A percentile compares a stretch with the other conserved stretches of the same genome.
Conservation (phyloP, 2,888 invertebrate species). For the Macrophya annulata region DNA sequence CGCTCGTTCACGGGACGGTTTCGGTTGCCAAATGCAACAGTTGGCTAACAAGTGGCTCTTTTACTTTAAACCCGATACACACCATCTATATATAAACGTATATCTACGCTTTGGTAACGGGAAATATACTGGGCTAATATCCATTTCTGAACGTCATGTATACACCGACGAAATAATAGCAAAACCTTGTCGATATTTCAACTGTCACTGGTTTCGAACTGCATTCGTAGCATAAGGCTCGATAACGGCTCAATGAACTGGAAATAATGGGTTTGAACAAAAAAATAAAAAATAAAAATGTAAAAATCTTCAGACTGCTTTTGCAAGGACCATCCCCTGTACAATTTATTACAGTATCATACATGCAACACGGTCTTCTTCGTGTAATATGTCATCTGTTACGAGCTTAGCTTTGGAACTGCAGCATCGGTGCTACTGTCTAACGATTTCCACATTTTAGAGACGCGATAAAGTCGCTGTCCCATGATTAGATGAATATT, state of each 20-base stretch:
- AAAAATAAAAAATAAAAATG: no score
- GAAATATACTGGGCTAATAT: constrained; percentile 4
- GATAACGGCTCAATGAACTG: background rate
- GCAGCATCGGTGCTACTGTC: constrained; percentile 24
- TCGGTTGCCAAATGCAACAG: constrained; percentile 73
- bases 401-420: background rate
- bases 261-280: background rate
- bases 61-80: constrained; percentile 64
- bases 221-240: background rate
- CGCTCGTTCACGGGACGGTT: constrained; percentile 35
- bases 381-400: background rate
- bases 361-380: background rate
- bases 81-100: background rate
- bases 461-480: background rate
- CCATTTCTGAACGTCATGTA: constrained; percentile 26
- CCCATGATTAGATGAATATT: background rate
- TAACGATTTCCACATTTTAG: background rate
- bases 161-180: constrained; percentile 1
- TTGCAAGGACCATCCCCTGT: background rate
- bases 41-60: constrained; percentile 79
- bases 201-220: constrained; percentile 12
- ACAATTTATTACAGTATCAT: background rate
- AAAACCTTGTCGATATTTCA: constrained; percentile 14
- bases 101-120: background rate
- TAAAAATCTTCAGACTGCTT: background rate